Conservation (phyloP, 2,113 vertebrate genomes). For the Cynoglossus semilaevis region DNA sequence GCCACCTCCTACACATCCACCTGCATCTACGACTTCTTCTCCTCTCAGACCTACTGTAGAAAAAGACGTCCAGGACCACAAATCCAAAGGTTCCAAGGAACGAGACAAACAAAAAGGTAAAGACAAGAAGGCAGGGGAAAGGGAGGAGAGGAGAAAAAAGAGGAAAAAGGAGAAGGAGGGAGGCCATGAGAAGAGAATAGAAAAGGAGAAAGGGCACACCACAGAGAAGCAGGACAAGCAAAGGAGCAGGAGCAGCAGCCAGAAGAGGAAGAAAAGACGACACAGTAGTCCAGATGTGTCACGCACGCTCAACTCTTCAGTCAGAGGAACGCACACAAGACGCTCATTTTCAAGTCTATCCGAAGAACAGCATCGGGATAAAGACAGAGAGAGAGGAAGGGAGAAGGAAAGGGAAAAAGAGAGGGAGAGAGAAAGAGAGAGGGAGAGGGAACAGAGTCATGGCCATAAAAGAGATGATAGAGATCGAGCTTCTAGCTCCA, state of each 20-base stretch:
- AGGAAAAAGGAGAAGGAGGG: conserved; percentile 59
- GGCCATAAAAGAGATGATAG: conserved; percentile 46
- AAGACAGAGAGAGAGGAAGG: conserved; percentile 31
- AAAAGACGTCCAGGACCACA: conserved; percentile 53
- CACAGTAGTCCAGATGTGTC: conserved; percentile 62
- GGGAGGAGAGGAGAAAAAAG: conserved; percentile 63
- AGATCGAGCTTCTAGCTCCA: conserved; percentile 48
- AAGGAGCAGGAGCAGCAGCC: conserved; percentile 66
- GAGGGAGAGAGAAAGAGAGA: conserved; percentile 28
- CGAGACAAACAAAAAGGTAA: conserved; percentile 66
- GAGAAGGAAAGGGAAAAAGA: conserved; percentile 38
- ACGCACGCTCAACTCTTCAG: conserved; percentile 49
- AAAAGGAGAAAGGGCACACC: conserved; percentile 40
- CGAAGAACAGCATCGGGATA: conserved; percentile 60
- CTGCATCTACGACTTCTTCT: conserved; percentile 34
- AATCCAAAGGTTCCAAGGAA: conserved; percentile 71
- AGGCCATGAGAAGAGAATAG: conserved; percentile 46
- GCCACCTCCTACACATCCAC: conserved; percentile 40
- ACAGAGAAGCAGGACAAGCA: conserved; percentile 46
- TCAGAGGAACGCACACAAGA: conserved; percentile 34
- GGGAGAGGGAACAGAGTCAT: conserved; percentile 34
- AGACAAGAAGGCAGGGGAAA: conserved; percentile 60
- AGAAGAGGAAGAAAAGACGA: conserved; percentile 69
- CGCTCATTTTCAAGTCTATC: conserved; percentile 67
- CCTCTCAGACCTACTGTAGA: conserved; percentile 33